Conservation (phyloP, 2,113 vertebrate species). For the Tetrao urogallus region DNA sequence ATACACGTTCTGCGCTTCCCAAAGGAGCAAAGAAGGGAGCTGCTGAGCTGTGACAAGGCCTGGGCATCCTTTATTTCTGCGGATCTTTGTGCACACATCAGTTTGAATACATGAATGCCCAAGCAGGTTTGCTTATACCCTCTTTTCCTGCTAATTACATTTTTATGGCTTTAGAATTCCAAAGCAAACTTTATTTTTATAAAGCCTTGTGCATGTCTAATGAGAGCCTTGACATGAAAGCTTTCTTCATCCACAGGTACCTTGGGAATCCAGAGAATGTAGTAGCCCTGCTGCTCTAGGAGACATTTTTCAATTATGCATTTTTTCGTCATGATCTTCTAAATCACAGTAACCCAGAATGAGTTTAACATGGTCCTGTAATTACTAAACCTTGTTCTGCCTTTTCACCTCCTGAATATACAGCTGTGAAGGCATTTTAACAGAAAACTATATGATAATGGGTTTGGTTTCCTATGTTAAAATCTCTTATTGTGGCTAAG, state of each 20-base stretch:
- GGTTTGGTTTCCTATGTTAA: not conserved
- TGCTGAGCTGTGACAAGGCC: not conserved
- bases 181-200: constrained; percentile 7
- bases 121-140: not conserved
- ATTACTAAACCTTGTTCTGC: not conserved
- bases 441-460: not conserved
- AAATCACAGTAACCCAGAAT: not conserved
- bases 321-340: not conserved
- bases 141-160: constrained; percentile 26
- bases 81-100: not conserved
- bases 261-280: not conserved
- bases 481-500: not conserved
- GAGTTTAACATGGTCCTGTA: not conserved
- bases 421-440: not conserved
- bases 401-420: not conserved
- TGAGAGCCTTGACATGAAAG: constrained; percentile 16
- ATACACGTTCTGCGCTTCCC: not conserved
- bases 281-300: constrained; percentile 8
- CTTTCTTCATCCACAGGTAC: not conserved
- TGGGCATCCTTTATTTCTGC: not conserved
- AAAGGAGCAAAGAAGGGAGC: not conserved
- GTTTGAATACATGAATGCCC: not conserved
- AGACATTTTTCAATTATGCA: not conserved
- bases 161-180: constrained; percentile 27
- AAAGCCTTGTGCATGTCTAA: not conserved